A percentile compares a stretch with the other conserved stretches of the same genome.
phyloP scores from a whole-genome alignment of 2,113 vertebrate species.

The Microcebus ravelobensis region DNA sequence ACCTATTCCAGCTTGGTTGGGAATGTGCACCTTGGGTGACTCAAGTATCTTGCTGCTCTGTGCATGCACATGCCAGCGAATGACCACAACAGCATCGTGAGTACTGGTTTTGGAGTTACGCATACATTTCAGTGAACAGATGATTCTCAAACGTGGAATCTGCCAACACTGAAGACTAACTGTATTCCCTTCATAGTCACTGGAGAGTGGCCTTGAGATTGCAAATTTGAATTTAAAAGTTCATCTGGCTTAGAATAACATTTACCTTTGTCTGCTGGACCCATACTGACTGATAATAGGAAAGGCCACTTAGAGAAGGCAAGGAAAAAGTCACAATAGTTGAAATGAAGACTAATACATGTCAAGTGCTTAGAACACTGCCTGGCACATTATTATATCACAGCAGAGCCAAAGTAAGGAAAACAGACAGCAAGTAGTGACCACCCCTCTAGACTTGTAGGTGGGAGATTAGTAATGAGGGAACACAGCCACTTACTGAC shows the following conservation, averaged over 20 bases:
- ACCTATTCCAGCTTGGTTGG: not conserved
- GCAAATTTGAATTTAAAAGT: not conserved
- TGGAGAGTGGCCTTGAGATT: not conserved
- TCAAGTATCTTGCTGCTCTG: not conserved
- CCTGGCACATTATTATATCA: not conserved
- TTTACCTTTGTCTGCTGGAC: not conserved
- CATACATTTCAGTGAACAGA: not conserved
- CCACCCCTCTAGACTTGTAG: not conserved
- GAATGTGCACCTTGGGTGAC: not conserved
- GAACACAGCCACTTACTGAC: slow-evolving; percentile 90
- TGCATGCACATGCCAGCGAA: not conserved
- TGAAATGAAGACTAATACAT: not conserved
- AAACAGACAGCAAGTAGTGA: not conserved
- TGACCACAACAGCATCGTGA: not conserved
- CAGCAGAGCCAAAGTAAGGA: not conserved
- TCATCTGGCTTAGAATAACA: not conserved
- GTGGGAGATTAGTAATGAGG: not conserved
- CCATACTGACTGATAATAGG: not conserved
- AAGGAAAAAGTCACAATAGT: not conserved
- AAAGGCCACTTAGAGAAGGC: not conserved
- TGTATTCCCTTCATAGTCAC: not conserved
- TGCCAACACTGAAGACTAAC: not conserved
- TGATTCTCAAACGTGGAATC: not conserved
- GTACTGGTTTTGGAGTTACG: not conserved
- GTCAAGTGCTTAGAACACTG: not conserved